Evolutionary conservation across 2,888 invertebrate species (phyloP).

Genomic region (Nomada ruficornis): DNA sequence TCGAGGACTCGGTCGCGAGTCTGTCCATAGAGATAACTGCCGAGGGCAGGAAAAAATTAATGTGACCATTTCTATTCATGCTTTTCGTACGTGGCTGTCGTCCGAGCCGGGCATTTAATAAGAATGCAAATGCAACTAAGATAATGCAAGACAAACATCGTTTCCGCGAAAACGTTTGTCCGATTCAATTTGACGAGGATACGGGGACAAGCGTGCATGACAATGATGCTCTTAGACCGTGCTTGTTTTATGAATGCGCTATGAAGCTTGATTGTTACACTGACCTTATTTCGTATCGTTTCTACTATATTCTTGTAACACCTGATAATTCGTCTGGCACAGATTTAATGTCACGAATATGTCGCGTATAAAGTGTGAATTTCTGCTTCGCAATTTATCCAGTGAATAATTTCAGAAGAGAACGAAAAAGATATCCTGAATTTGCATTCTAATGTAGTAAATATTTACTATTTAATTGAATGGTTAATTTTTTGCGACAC

Average conservation of each 20-base stretch:
- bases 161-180: slow-evolving; percentile 29
- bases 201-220: background rate
- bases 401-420: no score
- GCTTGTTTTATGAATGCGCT: background rate
- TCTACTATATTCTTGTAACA: no score
- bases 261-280: no score
- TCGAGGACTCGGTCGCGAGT: slow-evolving; percentile 4
- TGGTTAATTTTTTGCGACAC: no score
- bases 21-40: slow-evolving; percentile 30
- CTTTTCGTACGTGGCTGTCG: slow-evolving; percentile 38
- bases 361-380: no score
- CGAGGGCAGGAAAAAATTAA: slow-evolving; percentile 46
- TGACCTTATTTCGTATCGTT: no score
- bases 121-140: slow-evolving; percentile 57
- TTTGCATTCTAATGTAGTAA: no score
- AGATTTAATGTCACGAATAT: no score
- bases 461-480: no score
- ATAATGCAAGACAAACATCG: slow-evolving; percentile 49
- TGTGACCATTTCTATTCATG: slow-evolving; percentile 53
- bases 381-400: no score
- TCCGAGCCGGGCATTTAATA: slow-evolving; percentile 47
- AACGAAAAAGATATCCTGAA: no score
- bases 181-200: slow-evolving; percentile 40
- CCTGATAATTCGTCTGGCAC: no score
- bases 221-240: background rate